A percentile compares a stretch with the other conserved stretches of the same genome.
These are phyloP conservation scores for Fregata magnificens DNA, from an alignment of 2,113 vertebrate genomes.

Conservation along the genomic window DNA sequence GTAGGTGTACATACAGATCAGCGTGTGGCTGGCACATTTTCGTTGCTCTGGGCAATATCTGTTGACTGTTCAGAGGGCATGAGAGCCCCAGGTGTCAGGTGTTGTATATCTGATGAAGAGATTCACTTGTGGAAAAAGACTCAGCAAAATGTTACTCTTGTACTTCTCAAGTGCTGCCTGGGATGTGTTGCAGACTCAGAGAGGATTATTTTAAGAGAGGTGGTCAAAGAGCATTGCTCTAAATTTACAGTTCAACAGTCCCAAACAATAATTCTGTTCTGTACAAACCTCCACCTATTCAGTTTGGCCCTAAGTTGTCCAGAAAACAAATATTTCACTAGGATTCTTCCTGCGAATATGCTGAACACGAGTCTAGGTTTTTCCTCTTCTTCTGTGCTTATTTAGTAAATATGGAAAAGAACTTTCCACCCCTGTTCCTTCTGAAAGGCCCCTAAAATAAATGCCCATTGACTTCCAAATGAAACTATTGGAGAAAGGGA, in stretches of 20 bases:
- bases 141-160: background rate
- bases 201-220: background rate
- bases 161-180: background rate
- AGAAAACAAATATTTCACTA: background rate
- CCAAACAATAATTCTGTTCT: background rate
- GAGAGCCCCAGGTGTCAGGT: constrained; percentile 28
- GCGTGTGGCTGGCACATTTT: background rate
- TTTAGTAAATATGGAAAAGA: background rate
- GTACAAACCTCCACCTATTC: background rate
- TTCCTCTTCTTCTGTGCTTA: background rate
- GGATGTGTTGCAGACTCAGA: background rate
- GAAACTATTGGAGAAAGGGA: background rate
- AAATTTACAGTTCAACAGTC: background rate
- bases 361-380: background rate
- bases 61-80: background rate
- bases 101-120: constrained; percentile 32
- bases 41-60: background rate
- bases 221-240: background rate
- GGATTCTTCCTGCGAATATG: background rate
- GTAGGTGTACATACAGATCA: background rate
- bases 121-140: background rate
- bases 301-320: background rate
- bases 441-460: background rate
- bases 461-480: background rate
- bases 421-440: background rate